These are phyloP conservation scores for Campoplex capitator DNA, from an alignment of 2,888 invertebrate genomes.

Conservation along the genomic window DNA sequence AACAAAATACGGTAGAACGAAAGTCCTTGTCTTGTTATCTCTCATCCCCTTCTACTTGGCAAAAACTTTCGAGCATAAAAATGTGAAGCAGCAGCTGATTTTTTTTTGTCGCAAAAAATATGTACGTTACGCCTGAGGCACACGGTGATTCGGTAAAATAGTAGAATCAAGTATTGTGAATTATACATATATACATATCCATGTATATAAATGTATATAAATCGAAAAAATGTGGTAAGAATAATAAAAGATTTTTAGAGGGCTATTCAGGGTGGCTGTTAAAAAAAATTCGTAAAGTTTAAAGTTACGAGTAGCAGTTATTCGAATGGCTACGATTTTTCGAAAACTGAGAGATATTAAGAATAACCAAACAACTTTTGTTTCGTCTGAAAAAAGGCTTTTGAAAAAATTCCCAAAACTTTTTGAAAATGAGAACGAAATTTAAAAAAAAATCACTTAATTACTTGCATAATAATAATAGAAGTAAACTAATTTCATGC, in stretches of 20 bases:
- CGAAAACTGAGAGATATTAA: background rate
- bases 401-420: background rate
- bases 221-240: conserved; percentile 20
- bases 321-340: conserved; percentile 10
- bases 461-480: no score
- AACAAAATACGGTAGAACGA: conserved; percentile 33
- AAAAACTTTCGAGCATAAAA: conserved; percentile 50
- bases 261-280: background rate
- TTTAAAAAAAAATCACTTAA: no score
- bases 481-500: no score
- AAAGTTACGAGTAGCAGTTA: conserved; percentile 19
- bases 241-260: conserved; percentile 33
- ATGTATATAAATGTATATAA: background rate
- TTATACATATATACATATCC: conserved; percentile 2
- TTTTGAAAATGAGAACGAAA: no score
- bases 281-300: conserved; percentile 7
- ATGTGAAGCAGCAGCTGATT: conserved; percentile 51
- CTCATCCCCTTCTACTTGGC: conserved; percentile 27
- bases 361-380: background rate
- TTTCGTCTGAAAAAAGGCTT: background rate
- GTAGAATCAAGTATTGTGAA: conserved; percentile 27
- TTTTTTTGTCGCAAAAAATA: conserved; percentile 39
- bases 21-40: conserved; percentile 45
- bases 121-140: conserved; percentile 30
- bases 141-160: conserved; percentile 50